Percentiles rank a stretch among this genome's conserved stretches.
Conservation (phyloP, 1,140 invertebrate species). For the Musca vetustissima region DNA sequence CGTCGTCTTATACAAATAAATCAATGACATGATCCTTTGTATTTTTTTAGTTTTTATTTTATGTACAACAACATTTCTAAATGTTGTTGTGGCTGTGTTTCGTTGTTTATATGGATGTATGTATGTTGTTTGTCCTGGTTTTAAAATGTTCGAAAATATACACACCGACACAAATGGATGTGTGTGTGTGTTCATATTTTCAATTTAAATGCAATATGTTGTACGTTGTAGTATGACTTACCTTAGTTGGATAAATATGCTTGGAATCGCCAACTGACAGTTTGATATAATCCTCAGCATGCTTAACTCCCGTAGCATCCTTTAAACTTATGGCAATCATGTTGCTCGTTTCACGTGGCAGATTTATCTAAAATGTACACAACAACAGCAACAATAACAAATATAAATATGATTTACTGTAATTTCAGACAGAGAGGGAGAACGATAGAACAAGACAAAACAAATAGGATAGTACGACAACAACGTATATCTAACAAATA, state of each 20-base stretch:
- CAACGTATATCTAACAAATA: not conserved
- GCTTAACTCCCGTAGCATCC: slow-evolving; percentile 50
- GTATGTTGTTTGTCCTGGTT: no score
- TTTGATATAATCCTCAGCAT: slow-evolving; percentile 52
- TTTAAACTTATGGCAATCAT: slow-evolving; percentile 51
- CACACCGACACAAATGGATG: no score
- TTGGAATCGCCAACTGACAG: slow-evolving; percentile 45
- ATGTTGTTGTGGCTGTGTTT: no score
- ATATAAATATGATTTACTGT: slow-evolving; percentile 15
- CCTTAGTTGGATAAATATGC: slow-evolving; percentile 50
- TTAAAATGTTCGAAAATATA: no score
- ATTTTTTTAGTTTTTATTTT: no score
- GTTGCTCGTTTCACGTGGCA: slow-evolving; percentile 48
- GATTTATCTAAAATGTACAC: slow-evolving; percentile 36
- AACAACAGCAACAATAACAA: slow-evolving; percentile 15
- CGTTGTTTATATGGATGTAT: no score
- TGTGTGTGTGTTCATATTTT: not conserved
- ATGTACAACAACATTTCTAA: no score
- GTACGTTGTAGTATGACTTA: slow-evolving; percentile 31
- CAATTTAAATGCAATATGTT: slow-evolving; percentile 8
- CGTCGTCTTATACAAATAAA: no score
- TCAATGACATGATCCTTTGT: no score
- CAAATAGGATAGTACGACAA: not conserved
- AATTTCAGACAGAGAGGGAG: slow-evolving; percentile 13
- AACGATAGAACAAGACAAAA: not conserved